These are phyloP conservation scores for Pseudorhombus dupliciocellatus DNA, from an alignment of 2,113 vertebrate species.

Conservation along the genomic window DNA sequence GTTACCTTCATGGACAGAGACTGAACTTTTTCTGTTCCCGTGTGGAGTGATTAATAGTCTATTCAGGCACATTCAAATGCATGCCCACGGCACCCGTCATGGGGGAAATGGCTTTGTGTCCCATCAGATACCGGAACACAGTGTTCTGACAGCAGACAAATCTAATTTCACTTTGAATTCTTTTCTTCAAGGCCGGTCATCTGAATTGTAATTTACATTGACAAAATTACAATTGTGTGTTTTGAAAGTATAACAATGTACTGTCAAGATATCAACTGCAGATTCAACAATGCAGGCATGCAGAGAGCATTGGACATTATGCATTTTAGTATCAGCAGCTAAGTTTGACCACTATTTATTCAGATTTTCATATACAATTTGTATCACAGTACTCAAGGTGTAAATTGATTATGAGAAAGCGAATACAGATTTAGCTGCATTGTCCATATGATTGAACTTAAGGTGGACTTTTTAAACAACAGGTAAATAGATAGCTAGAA, in stretches of 20 bases:
- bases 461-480: too few species aligned
- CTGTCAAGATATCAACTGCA: background rate
- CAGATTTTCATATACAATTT: too few species aligned
- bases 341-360: too few species aligned
- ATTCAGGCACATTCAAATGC: conserved; percentile 24
- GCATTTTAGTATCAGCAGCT: background rate
- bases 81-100: conserved; percentile 11
- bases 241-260: conserved; percentile 8
- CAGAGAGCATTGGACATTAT: background rate
- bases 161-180: conserved; percentile 23
- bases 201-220: conserved; percentile 13
- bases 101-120: conserved; percentile 18
- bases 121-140: conserved; percentile 6
- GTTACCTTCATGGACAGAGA: conserved; percentile 12
- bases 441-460: too few species aligned
- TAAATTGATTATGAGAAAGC: too few species aligned
- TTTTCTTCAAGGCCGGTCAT: conserved; percentile 20
- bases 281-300: background rate
- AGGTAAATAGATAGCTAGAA: too few species aligned
- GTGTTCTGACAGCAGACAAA: conserved; percentile 31
- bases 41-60: conserved; percentile 36
- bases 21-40: conserved; percentile 13
- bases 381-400: too few species aligned
- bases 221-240: conserved; percentile 16
- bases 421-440: too few species aligned